phyloP scores from a whole-genome alignment of 2,888 invertebrate genomes.

The Cerastoderma edule region DNA sequence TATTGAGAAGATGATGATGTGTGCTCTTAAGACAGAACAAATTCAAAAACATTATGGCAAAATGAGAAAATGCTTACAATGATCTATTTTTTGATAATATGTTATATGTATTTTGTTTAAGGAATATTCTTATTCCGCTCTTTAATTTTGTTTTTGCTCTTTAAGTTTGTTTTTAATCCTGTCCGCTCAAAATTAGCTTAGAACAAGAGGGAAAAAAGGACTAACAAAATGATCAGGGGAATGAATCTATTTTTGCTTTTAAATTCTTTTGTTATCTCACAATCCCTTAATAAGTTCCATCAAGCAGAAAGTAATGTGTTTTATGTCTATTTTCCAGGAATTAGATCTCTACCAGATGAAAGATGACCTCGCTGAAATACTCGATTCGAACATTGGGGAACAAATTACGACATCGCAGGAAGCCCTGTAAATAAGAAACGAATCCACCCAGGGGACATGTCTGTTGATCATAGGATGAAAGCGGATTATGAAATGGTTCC shows the following conservation, averaged over 20 bases:
- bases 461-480: slow-evolving; percentile 17
- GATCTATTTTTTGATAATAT: too few relatives aligned
- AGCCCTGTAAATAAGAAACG: background rate
- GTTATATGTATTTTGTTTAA: too few relatives aligned
- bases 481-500: slow-evolving; percentile 18
- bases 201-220: too few relatives aligned
- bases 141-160: too few relatives aligned
- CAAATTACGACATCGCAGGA: slow-evolving; percentile 5
- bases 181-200: too few relatives aligned
- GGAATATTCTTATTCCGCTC: too few relatives aligned
- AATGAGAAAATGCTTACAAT: slow-evolving; percentile 4
- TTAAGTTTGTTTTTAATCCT: too few relatives aligned
- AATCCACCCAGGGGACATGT: background rate
- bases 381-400: background rate
- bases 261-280: too few relatives aligned
- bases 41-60: slow-evolving; percentile 10
- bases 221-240: too few relatives aligned
- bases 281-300: slow-evolving; percentile 1
- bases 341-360: background rate
- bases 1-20: too few relatives aligned
- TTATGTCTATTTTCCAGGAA: slow-evolving; percentile 1
- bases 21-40: too few relatives aligned
- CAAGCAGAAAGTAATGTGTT: slow-evolving; percentile 7
- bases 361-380: background rate
- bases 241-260: too few relatives aligned